phyloP scores from a whole-genome alignment of 2,888 invertebrate genomes.

The Drosophila rubida region DNA sequence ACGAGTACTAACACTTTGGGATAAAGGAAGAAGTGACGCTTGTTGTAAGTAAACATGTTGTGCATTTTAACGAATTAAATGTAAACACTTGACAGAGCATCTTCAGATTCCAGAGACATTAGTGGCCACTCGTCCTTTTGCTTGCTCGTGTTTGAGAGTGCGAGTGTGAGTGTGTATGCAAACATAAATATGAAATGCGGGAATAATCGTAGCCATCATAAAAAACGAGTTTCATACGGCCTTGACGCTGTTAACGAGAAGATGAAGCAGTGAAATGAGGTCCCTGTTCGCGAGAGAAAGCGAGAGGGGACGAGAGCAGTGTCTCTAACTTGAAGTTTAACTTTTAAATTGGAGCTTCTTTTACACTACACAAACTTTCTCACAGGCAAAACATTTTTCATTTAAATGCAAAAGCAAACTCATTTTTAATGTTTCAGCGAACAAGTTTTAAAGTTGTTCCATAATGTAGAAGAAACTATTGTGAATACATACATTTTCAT shows the following conservation, averaged over 20 bases:
- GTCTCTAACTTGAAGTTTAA: slow-evolving; percentile 18
- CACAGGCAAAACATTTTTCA: slow-evolving; percentile 38
- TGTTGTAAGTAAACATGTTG: slow-evolving; percentile 45
- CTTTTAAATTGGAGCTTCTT: slow-evolving; percentile 22
- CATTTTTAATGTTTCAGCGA: slow-evolving; percentile 37
- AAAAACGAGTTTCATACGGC: slow-evolving; percentile 23
- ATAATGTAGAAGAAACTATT: slow-evolving; percentile 7
- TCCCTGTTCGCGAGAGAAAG: neutral
- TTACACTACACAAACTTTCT: slow-evolving; percentile 41
- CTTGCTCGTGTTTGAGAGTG: neutral
- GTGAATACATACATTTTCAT: slow-evolving; percentile 8
- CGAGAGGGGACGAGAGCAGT: neutral
- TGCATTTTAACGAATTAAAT: slow-evolving; percentile 56
- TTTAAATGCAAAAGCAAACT: slow-evolving; percentile 55
- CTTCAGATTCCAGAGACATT: slow-evolving; percentile 34
- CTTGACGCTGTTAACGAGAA: slow-evolving; percentile 8
- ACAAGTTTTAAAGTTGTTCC: slow-evolving; percentile 28
- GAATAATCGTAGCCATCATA: slow-evolving; percentile 27
- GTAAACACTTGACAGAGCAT: slow-evolving; percentile 46
- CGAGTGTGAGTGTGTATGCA: neutral
- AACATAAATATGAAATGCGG: slow-evolving; percentile 20
- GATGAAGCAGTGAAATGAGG: neutral
- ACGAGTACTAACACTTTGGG: slow-evolving; percentile 17
- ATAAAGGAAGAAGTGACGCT: slow-evolving; percentile 9
- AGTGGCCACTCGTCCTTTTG: slow-evolving; percentile 15